Percentiles rank a stretch among this genome's conserved stretches.
phyloP scores from a whole-genome alignment of 1,140 invertebrate genomes.

The Drosophila mayri region DNA sequence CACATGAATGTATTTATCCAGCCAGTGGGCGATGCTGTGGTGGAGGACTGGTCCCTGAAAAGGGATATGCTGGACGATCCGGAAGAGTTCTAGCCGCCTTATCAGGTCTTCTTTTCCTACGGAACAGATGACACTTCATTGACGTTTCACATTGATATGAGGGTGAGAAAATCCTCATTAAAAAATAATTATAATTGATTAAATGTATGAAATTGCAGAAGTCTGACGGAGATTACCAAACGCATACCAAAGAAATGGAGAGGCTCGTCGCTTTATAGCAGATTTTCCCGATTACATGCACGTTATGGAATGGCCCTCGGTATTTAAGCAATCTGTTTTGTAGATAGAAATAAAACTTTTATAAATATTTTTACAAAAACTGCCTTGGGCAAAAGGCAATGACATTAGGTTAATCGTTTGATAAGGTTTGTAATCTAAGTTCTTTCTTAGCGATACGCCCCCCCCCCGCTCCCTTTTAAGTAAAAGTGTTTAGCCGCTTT shows the following conservation, averaged over 20 bases:
- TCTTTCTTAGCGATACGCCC: background rate
- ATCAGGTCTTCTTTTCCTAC: constrained; percentile 89
- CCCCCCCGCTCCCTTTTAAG: background rate
- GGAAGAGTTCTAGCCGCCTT: constrained; percentile 87
- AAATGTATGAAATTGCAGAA: no score
- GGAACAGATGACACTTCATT: constrained; percentile 87
- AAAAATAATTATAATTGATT: no score
- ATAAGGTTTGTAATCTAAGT: constrained; percentile 9
- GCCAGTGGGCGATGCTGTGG: constrained; percentile 86
- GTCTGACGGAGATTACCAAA: no score
- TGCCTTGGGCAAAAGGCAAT: background rate
- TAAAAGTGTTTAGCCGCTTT: background rate
- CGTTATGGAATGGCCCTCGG: no score
- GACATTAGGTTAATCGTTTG: background rate
- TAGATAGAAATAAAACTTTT: background rate
- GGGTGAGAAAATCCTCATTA: constrained; percentile 74
- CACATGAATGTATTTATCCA: constrained; percentile 91
- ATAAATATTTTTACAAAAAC: constrained; percentile 10
- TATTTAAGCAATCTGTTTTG: background rate
- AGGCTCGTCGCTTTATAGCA: no score
- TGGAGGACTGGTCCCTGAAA: constrained; percentile 88
- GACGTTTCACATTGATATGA: constrained; percentile 87
- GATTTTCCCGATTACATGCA: no score
- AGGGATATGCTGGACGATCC: constrained; percentile 84
- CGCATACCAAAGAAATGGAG: no score